Percentiles rank a stretch among this genome's conserved stretches.
Evolutionary conservation across 2,888 invertebrate species (phyloP).

Genomic region (Caenorhabditis japonica): DNA sequence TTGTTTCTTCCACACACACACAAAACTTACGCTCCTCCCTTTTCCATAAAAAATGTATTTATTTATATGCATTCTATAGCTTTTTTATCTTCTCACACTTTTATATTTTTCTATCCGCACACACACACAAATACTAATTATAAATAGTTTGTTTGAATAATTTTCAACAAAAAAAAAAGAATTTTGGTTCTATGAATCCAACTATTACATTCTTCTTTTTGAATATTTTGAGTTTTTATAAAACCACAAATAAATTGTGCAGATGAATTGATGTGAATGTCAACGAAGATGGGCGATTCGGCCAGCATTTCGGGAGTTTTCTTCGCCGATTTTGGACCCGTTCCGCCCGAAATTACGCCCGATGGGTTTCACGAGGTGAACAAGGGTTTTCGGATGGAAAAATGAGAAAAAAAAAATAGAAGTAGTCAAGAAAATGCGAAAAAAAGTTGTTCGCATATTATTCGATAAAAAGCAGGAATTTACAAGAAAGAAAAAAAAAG

Average conservation of each 20-base stretch:
- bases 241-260: background rate
- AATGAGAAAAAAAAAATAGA: no score
- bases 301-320: constrained; percentile 49
- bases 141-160: constrained; percentile 13
- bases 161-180: constrained; percentile 1
- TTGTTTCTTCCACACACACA: constrained; percentile 20
- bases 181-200: no score
- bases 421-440: no score
- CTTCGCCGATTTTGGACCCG: constrained; percentile 62
- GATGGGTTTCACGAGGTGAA: constrained; percentile 59
- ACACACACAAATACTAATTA: constrained; percentile 29
- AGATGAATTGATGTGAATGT: constrained; percentile 46
- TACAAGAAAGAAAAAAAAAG: no score
- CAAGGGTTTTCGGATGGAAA: no score
- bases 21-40: constrained; percentile 21
- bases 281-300: constrained; percentile 39
- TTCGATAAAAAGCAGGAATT: no score
- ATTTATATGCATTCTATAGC: constrained; percentile 35
- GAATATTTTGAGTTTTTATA: background rate
- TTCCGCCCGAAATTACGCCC: constrained; percentile 58
- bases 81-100: constrained; percentile 18
- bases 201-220: background rate
- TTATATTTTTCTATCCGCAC: no score
- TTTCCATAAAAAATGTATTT: constrained; percentile 26
- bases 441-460: no score